Percentiles rank a stretch among this genome's conserved stretches.
Conservation (phyloP, 2,797 vertebrate species). For the Iguana delicatissima region DNA sequence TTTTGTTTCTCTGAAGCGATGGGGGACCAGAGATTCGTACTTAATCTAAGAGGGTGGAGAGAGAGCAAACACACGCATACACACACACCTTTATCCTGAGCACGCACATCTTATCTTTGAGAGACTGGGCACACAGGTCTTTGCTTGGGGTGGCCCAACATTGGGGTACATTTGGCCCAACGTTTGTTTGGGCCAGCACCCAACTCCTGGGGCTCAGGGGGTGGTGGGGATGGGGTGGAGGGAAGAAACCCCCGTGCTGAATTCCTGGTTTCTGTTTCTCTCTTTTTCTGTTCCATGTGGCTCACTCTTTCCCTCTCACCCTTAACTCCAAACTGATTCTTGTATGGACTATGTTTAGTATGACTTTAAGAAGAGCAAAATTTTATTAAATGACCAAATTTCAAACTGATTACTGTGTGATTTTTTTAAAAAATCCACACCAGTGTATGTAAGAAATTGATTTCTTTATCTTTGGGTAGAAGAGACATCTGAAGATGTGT, state of each 20-base stretch:
- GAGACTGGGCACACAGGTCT: too few relatives aligned
- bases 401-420: conserved; percentile 61
- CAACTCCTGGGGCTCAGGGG: accelerated
- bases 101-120: too few relatives aligned
- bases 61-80: too few relatives aligned
- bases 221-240: too few relatives aligned
- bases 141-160: too few relatives aligned
- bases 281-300: background rate
- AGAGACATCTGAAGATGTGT: background rate
- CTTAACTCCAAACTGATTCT: background rate
- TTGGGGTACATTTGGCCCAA: too few relatives aligned
- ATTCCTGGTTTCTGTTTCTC: background rate
- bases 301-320: background rate
- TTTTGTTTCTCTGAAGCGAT: too few relatives aligned
- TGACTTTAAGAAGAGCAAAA: conserved; percentile 61
- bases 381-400: conserved; percentile 77
- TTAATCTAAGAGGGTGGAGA: too few relatives aligned
- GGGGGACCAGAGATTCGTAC: too few relatives aligned
- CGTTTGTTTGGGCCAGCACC: too few relatives aligned
- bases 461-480: background rate
- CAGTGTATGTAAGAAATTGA: background rate
- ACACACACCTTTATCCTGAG: too few relatives aligned
- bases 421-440: too few relatives aligned
- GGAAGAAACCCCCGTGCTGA: background rate
- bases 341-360: conserved; percentile 57